Conservation (phyloP, 2,113 vertebrate species). For the Austrofundulus limnaeus region DNA sequence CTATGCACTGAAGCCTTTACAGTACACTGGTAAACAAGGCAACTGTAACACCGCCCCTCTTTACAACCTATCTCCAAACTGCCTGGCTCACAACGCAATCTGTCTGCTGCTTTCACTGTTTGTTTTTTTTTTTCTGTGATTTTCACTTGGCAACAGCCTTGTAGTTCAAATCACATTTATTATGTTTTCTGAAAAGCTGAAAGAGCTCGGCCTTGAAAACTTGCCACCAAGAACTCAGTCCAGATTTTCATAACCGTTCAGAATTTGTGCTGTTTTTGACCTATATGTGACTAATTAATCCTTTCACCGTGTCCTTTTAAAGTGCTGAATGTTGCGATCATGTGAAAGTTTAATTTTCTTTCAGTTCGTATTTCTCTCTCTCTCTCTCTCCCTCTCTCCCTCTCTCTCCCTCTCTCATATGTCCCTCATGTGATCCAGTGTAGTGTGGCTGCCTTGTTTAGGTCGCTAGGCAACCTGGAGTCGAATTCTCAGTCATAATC, state of each 20-base stretch:
- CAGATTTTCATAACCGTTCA: slow-evolving; percentile 5
- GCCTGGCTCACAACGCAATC: slow-evolving; percentile 32
- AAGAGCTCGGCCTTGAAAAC: slow-evolving; percentile 13
- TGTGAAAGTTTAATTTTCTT: slow-evolving; percentile 18
- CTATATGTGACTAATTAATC: neutral
- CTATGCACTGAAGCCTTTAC: slow-evolving; percentile 41
- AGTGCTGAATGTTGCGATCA: slow-evolving; percentile 4
- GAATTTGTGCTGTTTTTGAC: slow-evolving; percentile 3
- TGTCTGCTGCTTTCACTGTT: slow-evolving; percentile 16
- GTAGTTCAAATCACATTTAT: neutral
- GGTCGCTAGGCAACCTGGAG: slow-evolving; percentile 79
- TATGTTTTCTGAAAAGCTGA: slow-evolving; percentile 2
- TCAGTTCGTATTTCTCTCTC: slow-evolving; percentile 22
- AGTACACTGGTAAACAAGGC: slow-evolving; percentile 50
- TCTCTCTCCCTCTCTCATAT: slow-evolving; percentile 45
- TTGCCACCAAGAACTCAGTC: neutral
- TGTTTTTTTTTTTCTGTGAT: neutral
- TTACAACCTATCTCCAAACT: slow-evolving; percentile 50
- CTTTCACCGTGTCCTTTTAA: slow-evolving; percentile 14
- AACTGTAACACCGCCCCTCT: slow-evolving; percentile 50
- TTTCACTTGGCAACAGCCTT: slow-evolving; percentile 47
- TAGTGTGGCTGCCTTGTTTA: slow-evolving; percentile 72
- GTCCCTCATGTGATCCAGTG: slow-evolving; percentile 64
- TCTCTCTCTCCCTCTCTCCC: no score
- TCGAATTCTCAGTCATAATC: slow-evolving; percentile 67